phyloP scores from a whole-genome alignment of 2,888 invertebrate species.

The Epinotia ramella region DNA sequence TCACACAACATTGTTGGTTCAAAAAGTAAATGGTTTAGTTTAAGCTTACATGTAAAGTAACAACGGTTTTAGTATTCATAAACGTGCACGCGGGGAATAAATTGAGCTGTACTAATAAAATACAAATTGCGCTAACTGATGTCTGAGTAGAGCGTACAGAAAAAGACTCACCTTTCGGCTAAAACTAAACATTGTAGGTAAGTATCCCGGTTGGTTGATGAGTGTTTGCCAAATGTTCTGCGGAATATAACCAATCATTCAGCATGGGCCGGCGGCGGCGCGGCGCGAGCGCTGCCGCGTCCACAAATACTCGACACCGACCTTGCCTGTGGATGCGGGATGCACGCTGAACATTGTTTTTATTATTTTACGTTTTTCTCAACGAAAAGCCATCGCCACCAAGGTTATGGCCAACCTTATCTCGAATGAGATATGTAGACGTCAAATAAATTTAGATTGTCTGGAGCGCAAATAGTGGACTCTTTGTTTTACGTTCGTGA shows the following conservation, averaged over 20 bases:
- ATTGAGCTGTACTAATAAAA: constrained; percentile 16
- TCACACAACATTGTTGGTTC: not conserved
- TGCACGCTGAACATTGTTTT: constrained; percentile 77
- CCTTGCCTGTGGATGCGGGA: constrained; percentile 70
- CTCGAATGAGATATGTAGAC: constrained; percentile 42
- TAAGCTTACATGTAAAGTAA: constrained; percentile 7
- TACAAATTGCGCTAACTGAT: constrained; percentile 21
- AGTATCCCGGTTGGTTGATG: constrained; percentile 53
- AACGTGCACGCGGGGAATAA: not conserved
- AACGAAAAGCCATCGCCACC: constrained; percentile 64
- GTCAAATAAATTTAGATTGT: constrained; percentile 26
- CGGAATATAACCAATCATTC: constrained; percentile 70
- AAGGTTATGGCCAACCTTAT: constrained; percentile 75
- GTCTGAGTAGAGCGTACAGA: constrained; percentile 21
- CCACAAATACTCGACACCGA: constrained; percentile 81
- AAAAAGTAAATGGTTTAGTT: constrained; percentile 3
- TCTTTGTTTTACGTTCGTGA: not conserved
- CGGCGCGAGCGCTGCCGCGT: constrained; percentile 63
- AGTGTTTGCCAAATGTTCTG: constrained; percentile 65
- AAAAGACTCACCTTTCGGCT: constrained; percentile 37
- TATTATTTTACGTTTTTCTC: constrained; percentile 77
- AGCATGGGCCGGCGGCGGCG: constrained; percentile 62
- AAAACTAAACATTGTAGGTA: constrained; percentile 33
- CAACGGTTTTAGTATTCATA: constrained; percentile 3
- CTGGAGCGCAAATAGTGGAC: constrained; percentile 15